Evolutionary conservation across 2,888 invertebrate species (phyloP), one percentile per base, ranked within the genome.

Genomic region (Rotaria sp.): DNA sequence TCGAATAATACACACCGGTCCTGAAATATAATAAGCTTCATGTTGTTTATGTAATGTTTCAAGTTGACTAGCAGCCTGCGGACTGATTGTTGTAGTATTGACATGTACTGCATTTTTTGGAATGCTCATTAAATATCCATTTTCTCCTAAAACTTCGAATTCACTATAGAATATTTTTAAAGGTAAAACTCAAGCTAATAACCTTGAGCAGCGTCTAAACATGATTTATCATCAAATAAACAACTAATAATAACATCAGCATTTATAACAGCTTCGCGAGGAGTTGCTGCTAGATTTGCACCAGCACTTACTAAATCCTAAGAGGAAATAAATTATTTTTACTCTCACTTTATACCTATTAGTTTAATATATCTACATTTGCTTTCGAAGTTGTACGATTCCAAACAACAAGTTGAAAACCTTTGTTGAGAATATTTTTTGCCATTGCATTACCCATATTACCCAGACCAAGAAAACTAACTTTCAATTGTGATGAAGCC

Each of bases 151-250:
- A 80, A n/a, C 2, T 30, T 15, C 3, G 15, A 30, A n/a, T 11
- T n/a, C 15, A 11, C 0, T n/a, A 2, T 2, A 7, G 2, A 30
- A 13, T 30, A 30, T 67, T 2, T 26, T n/a, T 24, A 45, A 11
- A 45, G 45, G 2, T n/a, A 55, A 57, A n/a, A 21, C 30, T 67
- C 67, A 26, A 45, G 24, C 13, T 13, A n/a, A 35, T 45, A 0
- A 45, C 80, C 80, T 41, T 80, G 41, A 45, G 45, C 80, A n/a
- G 45, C 11, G 4, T 80, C 80, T 15, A 80, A n/a, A 41, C 41
- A 41, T 80, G 80, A 41, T 45, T 80, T 80, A n/a, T 80, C 80
- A 80, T 80, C 45, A 21, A 24, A 80, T 80, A 80, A n/a, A 80
- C 80, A 80, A 45, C 80, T 80, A 1, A 80, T 21, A n/a, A 80